phyloP scores from a whole-genome alignment of 2,888 invertebrate genomes.

The Melangyna quadrimaculata region DNA sequence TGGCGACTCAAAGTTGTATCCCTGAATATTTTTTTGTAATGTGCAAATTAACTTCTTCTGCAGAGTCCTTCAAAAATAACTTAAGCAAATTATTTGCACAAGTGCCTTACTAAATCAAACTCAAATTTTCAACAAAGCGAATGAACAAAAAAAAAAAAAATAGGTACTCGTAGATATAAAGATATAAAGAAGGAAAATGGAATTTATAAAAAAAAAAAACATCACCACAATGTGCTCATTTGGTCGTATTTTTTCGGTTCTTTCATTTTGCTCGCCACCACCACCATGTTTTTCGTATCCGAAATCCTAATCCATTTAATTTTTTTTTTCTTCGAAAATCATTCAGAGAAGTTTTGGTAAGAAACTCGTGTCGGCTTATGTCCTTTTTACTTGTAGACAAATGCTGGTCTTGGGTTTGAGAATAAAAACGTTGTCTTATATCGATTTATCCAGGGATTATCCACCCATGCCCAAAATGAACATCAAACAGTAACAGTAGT shows the following conservation, averaged over 20 bases:
- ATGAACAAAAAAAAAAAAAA: neutral
- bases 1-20: neutral
- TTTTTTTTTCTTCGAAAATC: constrained; percentile 36
- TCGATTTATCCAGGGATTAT: neutral
- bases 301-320: constrained; percentile 29
- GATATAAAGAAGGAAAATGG: neutral
- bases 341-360: constrained; percentile 21
- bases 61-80: constrained; percentile 41
- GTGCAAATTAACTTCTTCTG: constrained; percentile 26
- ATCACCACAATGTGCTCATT: neutral
- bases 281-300: neutral
- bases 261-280: neutral
- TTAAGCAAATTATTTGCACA: constrained; percentile 60
- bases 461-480: neutral
- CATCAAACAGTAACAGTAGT: neutral
- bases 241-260: neutral
- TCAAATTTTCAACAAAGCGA: constrained; percentile 40
- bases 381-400: neutral
- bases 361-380: constrained; percentile 47
- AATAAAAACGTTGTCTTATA: neutral
- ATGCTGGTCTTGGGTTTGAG: neutral
- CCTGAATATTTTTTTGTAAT: constrained; percentile 12
- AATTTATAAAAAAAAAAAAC: neutral
- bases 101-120: constrained; percentile 62
- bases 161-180: too few relatives aligned